Evolutionary conservation across 1,140 invertebrate genomes (phyloP), one percentile per base, ranked within the genome.

Genomic region (Zaprionus vittiger): DNA sequence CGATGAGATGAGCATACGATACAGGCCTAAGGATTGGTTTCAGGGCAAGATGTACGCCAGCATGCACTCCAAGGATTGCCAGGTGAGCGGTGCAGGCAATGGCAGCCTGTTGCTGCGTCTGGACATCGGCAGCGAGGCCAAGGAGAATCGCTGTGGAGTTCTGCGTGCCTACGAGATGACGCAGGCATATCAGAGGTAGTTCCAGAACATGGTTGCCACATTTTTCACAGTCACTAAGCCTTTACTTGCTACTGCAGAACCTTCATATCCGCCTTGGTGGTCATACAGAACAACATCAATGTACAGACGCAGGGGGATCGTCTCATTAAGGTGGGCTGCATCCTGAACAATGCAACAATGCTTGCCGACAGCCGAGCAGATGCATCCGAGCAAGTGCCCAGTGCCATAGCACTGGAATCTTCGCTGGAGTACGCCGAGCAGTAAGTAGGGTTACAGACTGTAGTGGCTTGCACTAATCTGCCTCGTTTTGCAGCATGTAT

Each of bases 281-380:
- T 96, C 83, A 93, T 96, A n/a, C 95, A 95, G 85, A 95, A 95
- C 90, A 95, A 95, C 85, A 93, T 94, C 0, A 94, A 95, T 63
- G 94, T 96, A 49, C 95, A 95, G 89, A 95, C 95, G 5, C 95
- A 95, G 73, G 95, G 94, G 0, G 95, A 96, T 90, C 93, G 95
- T 17, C 93, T 95, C 79, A 94, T 96, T 57, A 95, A 95, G 69
- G 94, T 95, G 5, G 95, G 95, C 1, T 96, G 95, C 75, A 95
- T 94, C 12, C 93, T 94, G 34, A 92, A 90, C 62, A 89, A 92
- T 26, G 80, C 89, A 14, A 83, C 84, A 5, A 57, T 75, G 14
- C 31, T 79, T 44, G 73, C 47, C 0, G 89, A 87, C 41, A 91
- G 65, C 55, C 73, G 15, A 6, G 22, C 47, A 9, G 83, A 73